phyloP scores from a whole-genome alignment of 2,797 vertebrate genomes.

The Denticeps clupeoides region DNA sequence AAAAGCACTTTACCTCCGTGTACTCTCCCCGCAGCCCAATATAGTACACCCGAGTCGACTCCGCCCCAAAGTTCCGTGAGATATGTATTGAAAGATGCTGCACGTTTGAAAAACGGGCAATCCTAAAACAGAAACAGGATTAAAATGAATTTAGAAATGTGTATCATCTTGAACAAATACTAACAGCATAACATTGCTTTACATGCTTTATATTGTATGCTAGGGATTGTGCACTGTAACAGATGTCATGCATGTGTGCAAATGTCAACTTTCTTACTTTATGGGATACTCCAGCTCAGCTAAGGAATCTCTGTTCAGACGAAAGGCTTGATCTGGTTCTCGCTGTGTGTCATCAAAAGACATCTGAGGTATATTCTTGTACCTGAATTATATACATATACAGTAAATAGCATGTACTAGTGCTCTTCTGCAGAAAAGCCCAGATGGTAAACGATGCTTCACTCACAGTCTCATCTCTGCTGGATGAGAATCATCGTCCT shows the following conservation, averaged over 20 bases:
- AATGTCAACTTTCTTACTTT: constrained; percentile 58
- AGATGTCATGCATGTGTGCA: too few species aligned
- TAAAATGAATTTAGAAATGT: not conserved
- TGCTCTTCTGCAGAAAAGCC: not conserved
- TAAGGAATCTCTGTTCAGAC: constrained; percentile 71
- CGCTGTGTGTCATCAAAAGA: constrained; percentile 83
- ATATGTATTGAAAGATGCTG: constrained; percentile 89
- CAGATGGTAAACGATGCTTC: not conserved
- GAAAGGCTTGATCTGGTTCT: constrained; percentile 87
- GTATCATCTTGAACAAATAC: too few species aligned
- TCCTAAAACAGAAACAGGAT: constrained; percentile 49
- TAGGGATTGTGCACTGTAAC: too few species aligned
- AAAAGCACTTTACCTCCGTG: constrained; percentile 59
- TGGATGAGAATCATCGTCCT: constrained; percentile 77
- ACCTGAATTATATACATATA: constrained; percentile 52
- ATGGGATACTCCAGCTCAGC: constrained; percentile 91
- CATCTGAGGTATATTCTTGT: constrained; percentile 94
- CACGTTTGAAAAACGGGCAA: constrained; percentile 85
- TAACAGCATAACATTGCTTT: too few species aligned
- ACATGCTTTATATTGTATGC: too few species aligned
- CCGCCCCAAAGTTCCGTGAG: constrained; percentile 85
- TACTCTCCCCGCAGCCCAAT: constrained; percentile 90
- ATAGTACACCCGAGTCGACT: constrained; percentile 82
- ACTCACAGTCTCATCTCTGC: constrained; percentile 88
- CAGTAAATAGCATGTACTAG: not conserved